Percentiles rank a stretch among this genome's conserved stretches.
Evolutionary conservation across 2,888 invertebrate genomes (phyloP).

Genomic region (Ormyrus rosae): DNA sequence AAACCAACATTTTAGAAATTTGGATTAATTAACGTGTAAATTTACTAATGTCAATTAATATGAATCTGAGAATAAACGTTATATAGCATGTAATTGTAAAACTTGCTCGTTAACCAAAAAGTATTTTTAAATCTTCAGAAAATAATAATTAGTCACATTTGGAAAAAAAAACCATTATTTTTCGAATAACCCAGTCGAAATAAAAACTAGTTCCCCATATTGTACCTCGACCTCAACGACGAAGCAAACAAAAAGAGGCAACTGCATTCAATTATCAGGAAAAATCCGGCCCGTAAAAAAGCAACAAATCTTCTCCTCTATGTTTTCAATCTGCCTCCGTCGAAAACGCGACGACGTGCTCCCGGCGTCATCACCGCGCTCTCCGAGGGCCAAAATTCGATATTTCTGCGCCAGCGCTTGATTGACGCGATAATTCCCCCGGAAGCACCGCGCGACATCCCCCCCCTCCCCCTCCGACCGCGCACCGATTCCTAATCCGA

Average conservation of each 20-base stretch:
- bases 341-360: slow-evolving; percentile 2
- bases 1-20: too few relatives aligned
- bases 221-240: background rate
- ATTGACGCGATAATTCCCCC: slow-evolving; percentile 19
- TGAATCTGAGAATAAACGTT: too few relatives aligned
- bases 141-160: too few relatives aligned
- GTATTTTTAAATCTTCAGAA: too few relatives aligned
- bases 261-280: slow-evolving; percentile 20
- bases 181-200: background rate
- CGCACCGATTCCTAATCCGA: background rate
- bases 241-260: slow-evolving; percentile 1
- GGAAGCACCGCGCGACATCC: background rate
- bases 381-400: background rate
- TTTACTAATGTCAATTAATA: too few relatives aligned
- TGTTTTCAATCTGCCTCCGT: slow-evolving; percentile 14
- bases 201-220: background rate
- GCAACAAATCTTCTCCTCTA: background rate
- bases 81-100: too few relatives aligned
- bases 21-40: too few relatives aligned
- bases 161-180: too few relatives aligned
- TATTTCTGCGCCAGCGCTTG: background rate
- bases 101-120: too few relatives aligned
- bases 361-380: background rate
- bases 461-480: background rate
- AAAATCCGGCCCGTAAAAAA: background rate